Conservation (phyloP, 2,113 vertebrate species). For the Orientallactaga bullata region DNA sequence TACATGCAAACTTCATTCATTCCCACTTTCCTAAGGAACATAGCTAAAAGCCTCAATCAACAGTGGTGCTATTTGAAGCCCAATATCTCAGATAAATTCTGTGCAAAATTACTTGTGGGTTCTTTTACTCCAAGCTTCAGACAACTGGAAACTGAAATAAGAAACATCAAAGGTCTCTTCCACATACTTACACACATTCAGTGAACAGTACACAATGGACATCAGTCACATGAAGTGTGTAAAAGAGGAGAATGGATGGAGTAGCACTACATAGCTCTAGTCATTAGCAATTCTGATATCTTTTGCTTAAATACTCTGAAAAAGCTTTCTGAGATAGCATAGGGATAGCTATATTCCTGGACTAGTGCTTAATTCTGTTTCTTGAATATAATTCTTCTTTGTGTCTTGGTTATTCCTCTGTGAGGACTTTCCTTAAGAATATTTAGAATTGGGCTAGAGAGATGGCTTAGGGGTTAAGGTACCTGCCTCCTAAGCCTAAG, state of each 20-base stretch:
- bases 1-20: not conserved
- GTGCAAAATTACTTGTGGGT: not conserved
- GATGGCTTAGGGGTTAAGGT: too few relatives aligned
- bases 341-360: not conserved
- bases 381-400: not conserved
- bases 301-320: not conserved
- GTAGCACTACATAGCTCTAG: fast-evolving
- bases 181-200: not conserved
- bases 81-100: not conserved
- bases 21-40: not conserved
- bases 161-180: not conserved
- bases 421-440: not conserved
- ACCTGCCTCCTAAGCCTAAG: too few relatives aligned
- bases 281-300: not conserved
- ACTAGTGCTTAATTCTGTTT: not conserved
- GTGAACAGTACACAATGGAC: not conserved
- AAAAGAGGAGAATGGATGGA: not conserved
- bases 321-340: too few relatives aligned
- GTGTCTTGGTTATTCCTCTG: not conserved
- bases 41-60: not conserved
- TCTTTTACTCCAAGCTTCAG: not conserved
- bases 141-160: not conserved
- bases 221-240: fast-evolving
- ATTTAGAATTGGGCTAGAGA: too few relatives aligned
- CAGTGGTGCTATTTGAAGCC: not conserved